These are phyloP conservation scores for Chlorospingus flavigularis DNA, from an alignment of 2,797 vertebrate species.

Conservation along the genomic window DNA sequence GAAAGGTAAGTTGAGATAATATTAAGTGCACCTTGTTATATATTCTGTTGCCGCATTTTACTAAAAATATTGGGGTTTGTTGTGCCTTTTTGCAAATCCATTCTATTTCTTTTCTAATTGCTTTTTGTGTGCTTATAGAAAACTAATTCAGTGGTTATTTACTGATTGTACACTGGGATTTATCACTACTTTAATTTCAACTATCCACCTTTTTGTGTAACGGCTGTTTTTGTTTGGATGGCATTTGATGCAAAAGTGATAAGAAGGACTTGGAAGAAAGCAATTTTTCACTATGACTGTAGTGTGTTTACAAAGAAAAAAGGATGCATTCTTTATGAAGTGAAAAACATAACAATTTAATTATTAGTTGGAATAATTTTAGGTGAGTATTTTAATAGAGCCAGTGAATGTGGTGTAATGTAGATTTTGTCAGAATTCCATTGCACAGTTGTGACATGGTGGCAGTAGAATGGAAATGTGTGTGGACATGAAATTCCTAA, in stretches of 20 bases:
- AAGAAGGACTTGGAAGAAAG: neutral
- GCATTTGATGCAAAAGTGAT: neutral
- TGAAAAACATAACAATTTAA: neutral
- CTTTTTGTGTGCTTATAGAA: neutral
- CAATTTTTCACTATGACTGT: neutral
- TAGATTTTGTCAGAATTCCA: neutral
- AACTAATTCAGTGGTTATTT: neutral
- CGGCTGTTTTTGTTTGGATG: neutral
- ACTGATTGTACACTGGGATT: neutral
- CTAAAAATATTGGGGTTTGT: neutral
- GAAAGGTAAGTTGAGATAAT: constrained; percentile 80
- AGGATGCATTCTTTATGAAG: neutral
- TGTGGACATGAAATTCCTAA: neutral
- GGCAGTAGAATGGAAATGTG: neutral
- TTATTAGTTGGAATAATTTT: neutral
- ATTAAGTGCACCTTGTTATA: neutral
- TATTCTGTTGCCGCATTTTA: neutral
- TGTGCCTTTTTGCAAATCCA: neutral
- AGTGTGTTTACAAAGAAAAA: neutral
- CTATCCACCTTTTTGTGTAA: neutral
- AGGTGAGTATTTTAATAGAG: neutral
- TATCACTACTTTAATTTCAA: neutral
- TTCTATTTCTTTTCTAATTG: neutral
- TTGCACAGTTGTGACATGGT: neutral
- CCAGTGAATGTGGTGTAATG: neutral